These are phyloP conservation scores for Tineola bisselliella DNA, from an alignment of 2,888 invertebrate species.

Conservation along the genomic window DNA sequence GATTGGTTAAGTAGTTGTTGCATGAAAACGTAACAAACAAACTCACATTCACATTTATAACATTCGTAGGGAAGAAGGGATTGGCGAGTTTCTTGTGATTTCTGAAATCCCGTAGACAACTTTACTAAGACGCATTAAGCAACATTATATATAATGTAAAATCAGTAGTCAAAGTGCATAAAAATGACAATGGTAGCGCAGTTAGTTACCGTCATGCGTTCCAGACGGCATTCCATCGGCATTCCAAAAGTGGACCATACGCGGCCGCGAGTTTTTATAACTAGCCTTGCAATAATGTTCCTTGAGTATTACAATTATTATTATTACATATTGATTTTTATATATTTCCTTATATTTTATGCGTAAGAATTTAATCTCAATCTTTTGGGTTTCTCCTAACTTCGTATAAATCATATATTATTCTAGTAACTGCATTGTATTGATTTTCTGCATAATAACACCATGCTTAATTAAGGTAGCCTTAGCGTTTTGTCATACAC, in stretches of 20 bases:
- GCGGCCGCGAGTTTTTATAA: background rate
- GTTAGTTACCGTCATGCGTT: constrained; percentile 5
- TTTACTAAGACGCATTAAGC: too few species aligned
- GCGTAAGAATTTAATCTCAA: too few species aligned
- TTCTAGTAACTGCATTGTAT: background rate
- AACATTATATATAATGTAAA: background rate
- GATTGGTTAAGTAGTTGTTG: too few species aligned
- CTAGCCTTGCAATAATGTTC: background rate
- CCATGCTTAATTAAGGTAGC: background rate
- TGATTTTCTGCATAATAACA: background rate
- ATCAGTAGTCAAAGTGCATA: background rate
- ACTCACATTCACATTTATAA: too few species aligned
- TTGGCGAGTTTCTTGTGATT: too few species aligned
- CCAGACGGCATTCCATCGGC: background rate
- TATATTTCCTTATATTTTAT: background rate
- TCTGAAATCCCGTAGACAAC: too few species aligned
- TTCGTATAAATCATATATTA: too few species aligned
- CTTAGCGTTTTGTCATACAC: background rate
- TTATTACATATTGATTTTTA: background rate
- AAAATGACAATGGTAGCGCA: background rate
- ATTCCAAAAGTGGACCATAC: background rate
- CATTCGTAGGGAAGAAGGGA: too few species aligned
- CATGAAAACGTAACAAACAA: too few species aligned
- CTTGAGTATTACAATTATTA: background rate
- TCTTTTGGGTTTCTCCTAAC: too few species aligned